Percentiles rank a stretch among this genome's conserved stretches.
Conservation (phyloP, 2,888 invertebrate genomes). For the Aphodius granarius region DNA sequence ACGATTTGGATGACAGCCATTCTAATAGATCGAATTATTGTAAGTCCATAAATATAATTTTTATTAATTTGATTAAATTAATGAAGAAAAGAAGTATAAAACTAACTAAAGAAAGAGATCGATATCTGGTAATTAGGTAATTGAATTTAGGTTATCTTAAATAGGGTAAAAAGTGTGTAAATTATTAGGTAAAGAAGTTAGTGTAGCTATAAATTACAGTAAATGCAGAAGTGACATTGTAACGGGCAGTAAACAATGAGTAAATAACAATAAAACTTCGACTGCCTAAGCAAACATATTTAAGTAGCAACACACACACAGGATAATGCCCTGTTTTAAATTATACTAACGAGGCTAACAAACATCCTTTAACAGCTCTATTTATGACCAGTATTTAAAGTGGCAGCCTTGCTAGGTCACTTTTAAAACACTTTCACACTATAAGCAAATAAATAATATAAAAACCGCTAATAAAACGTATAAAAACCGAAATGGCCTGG, state of each 20-base stretch:
- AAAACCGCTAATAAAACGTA: neutral
- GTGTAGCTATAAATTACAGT: neutral
- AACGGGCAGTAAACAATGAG: neutral
- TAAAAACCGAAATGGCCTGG: neutral
- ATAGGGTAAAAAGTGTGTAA: neutral
- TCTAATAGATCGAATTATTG: neutral
- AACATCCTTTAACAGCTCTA: constrained; percentile 44
- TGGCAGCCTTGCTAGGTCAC: neutral
- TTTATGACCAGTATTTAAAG: constrained; percentile 36
- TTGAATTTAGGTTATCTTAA: neutral
- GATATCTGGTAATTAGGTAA: too few species aligned
- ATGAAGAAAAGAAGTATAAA: too few species aligned
- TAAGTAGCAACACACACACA: neutral
- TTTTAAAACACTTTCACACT: neutral
- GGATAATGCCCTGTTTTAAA: constrained; percentile 47
- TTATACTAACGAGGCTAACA: constrained; percentile 51
- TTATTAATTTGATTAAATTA: neutral
- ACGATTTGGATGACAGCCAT: neutral
- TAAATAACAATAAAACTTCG: neutral
- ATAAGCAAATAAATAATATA: neutral
- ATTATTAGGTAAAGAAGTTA: neutral
- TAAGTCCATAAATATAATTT: neutral
- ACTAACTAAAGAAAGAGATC: too few species aligned
- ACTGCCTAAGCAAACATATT: neutral
- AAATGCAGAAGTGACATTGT: neutral